Evolutionary conservation across 2,888 invertebrate species (phyloP), one percentile per base, ranked within the genome.

Genomic region (Flexamia atlantica): DNA sequence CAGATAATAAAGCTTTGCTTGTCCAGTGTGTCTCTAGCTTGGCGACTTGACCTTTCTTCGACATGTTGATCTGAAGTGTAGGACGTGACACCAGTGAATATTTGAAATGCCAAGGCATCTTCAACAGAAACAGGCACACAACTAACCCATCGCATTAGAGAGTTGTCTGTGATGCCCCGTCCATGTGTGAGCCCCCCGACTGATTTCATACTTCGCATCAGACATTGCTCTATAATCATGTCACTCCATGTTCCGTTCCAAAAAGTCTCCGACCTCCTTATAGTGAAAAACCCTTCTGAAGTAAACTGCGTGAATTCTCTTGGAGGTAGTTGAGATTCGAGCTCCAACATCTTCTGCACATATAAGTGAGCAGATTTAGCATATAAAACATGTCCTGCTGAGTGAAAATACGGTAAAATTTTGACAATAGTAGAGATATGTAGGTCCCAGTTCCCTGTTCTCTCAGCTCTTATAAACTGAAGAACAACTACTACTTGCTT

Each of bases 151-250:
- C 23, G 68, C 23, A 23, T 12, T 0, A 82, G 14, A 25, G 82
- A 70, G 1, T 25, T 82, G 32, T 46, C 46, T 32, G 25, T 82
- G 23, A 82, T 70, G 23, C 82, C 70, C 17, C 82, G 40, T 28
- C 70, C 82, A 68, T 82, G 40, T 60, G 82, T 82, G 3, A 82
- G 70, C 81, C 81, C 32, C n/a, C 70, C 70, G 17, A 36, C n/a
- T 14, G 70, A 70, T 36, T 70, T 70, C 70, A 32, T 70, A 9
- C 40, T 32, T 42, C 46, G 46, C 79, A 46, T 76, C 23, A 76
- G 46, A 76, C 79, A n/a, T 46, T 76, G 79, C 46, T 76, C 79
- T 25, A 76, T 76, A 9, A 32, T 36, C 79, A 76, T 76, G 46
- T 76, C 50, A 17, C 17, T 76, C 25, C 25, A 76, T 46, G 50